These are phyloP conservation scores for Euthynnus affinis DNA, from an alignment of 2,797 vertebrate genomes.

Conservation along the genomic window DNA sequence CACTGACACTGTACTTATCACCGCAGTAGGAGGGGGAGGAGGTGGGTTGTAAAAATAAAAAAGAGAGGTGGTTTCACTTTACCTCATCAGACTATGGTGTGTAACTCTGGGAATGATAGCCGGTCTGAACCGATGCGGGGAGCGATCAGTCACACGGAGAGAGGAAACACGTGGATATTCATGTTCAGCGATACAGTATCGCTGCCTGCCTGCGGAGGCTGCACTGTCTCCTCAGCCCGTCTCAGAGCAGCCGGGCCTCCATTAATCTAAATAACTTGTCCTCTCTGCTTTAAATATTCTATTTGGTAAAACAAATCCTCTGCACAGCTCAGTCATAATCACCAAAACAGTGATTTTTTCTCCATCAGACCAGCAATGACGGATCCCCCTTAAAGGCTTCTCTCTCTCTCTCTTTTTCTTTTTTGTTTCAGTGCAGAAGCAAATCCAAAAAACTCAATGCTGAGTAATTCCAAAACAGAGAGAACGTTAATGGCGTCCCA, in stretches of 20 bases:
- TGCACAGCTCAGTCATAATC: background rate
- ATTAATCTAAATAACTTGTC: slow-evolving; percentile 30
- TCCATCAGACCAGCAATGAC: no score
- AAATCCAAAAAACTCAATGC: slow-evolving; percentile 22
- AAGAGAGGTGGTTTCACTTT: slow-evolving; percentile 23
- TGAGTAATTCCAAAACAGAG: slow-evolving; percentile 37
- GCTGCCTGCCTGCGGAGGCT: no score
- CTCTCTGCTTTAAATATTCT: slow-evolving; percentile 2
- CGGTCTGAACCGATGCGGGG: slow-evolving; percentile 15
- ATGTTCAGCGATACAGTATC: slow-evolving; percentile 8
- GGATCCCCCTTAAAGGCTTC: background rate
- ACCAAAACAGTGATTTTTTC: no score
- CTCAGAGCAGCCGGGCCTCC: background rate
- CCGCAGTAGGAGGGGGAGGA: background rate
- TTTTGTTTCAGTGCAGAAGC: slow-evolving; percentile 1
- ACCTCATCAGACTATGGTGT: slow-evolving; percentile 26
- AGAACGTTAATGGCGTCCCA: slow-evolving; percentile 14
- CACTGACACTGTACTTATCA: slow-evolving; percentile 17
- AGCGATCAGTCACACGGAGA: slow-evolving; percentile 38
- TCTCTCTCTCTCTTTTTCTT: no score
- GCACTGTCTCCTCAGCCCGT: background rate
- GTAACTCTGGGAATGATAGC: slow-evolving; percentile 9
- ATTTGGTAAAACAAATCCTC: no score
- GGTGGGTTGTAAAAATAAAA: slow-evolving; percentile 7
- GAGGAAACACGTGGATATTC: slow-evolving; percentile 6